These are phyloP conservation scores for Ricordea florida DNA, from an alignment of 92 coral and sea anemone species.

Conservation along the genomic window DNA sequence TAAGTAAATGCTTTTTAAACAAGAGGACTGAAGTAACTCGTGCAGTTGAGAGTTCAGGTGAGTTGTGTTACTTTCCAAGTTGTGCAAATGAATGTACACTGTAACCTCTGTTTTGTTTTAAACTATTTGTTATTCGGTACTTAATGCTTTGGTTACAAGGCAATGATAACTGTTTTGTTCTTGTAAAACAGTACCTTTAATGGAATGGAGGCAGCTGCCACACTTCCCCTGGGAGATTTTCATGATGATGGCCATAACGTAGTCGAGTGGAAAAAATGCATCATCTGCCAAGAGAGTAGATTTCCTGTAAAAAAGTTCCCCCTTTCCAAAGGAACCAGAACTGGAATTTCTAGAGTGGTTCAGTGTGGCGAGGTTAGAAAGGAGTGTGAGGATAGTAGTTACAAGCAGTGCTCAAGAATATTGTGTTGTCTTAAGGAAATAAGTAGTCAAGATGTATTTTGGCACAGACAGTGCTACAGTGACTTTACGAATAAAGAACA, in stretches of 20 bases:
- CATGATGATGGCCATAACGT: background rate
- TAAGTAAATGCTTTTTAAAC: background rate
- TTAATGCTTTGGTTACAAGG: background rate
- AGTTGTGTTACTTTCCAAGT: background rate
- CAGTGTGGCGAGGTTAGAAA: conserved; percentile 68
- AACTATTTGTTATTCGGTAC: background rate
- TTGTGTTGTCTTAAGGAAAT: conserved; percentile 4
- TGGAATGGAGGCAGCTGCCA: conserved; percentile 13
- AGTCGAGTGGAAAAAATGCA: conserved; percentile 20
- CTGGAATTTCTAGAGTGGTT: conserved; percentile 42
- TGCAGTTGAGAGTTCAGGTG: background rate
- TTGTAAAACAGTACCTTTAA: background rate
- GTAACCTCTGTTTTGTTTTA: background rate
- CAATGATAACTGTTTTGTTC: background rate
- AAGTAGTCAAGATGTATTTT: conserved; percentile 29
- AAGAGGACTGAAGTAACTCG: background rate
- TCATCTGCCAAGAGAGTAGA: conserved; percentile 56
- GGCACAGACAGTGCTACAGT: conserved; percentile 20
- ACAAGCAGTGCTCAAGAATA: conserved; percentile 6
- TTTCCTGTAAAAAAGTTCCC: conserved; percentile 66
- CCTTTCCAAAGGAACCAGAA: conserved; percentile 48
- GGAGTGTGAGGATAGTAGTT: conserved; percentile 19
- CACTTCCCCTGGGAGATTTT: background rate
- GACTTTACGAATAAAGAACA: background rate
- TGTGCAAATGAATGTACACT: background rate